Evolutionary conservation across 2,888 invertebrate genomes (phyloP), one percentile per base, ranked within the genome.

Genomic region (Drymonia ruficornis): DNA sequence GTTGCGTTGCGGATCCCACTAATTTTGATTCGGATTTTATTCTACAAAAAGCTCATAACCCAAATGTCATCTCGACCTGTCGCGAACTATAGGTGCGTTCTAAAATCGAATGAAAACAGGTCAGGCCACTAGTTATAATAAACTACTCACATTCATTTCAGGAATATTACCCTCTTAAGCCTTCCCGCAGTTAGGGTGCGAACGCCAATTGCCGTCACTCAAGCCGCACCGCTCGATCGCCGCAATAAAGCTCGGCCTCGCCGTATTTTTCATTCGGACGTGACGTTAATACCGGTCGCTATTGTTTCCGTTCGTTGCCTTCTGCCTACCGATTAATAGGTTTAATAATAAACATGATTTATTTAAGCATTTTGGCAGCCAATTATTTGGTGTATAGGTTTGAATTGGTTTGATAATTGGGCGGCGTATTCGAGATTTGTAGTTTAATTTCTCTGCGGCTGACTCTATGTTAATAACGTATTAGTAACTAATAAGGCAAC

Each of bases 201-300:
- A 46, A 16, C 46, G 12, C 46, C 46, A 29, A 29, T 46, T 46
- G 29, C 46, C 46, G 46, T 29, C 46, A 29, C 46, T 46, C 29
- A 13, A n/a, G 15, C 29, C 28, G 13, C 29, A 15, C 2, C 15
- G 46, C 46, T 23, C 44, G 19, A 42, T 18, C 44, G 16, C 44
- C 44, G 28, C 28, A 46, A 46, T 46, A 46, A 46, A 43, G 8
- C 9, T 11, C 13, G 9, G 43, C 1, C 31, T 16, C 12, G 29
- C 28, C 46, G 8, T 31, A 47, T 50, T 50, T 54, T 54, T 54
- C 45, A 38, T 50, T 40, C 42, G 50, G 19, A 49, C 46, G 31
- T 43, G 42, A 46, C 46, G 46, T 29, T 16, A 44, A 15, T 49
- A 46, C 51, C 51, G 19, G 23, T 13, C 12, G 19, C 8, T 2